Conservation (phyloP, 1,140 invertebrate species). For the Arctopsyche grandis region DNA sequence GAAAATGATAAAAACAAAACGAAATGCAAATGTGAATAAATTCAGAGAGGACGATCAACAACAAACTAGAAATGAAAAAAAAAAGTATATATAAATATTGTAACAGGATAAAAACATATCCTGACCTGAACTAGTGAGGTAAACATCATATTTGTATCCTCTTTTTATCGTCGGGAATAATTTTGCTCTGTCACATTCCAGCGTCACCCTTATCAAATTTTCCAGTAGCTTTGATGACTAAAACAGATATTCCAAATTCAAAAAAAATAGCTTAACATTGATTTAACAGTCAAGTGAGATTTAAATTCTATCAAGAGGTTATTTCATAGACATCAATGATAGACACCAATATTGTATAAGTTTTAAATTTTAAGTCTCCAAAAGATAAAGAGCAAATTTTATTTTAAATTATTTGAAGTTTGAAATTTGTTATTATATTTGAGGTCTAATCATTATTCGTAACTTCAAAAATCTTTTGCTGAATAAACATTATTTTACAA, state of each 20-base stretch:
- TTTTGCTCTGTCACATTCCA: slow-evolving; percentile 80
- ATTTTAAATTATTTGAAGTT: too few relatives aligned
- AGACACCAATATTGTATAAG: too few relatives aligned
- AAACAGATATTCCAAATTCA: slow-evolving; percentile 56
- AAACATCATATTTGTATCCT: slow-evolving; percentile 84
- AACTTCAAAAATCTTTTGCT: too few relatives aligned
- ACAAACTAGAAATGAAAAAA: slow-evolving; percentile 26
- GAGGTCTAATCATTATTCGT: too few relatives aligned
- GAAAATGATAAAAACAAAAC: slow-evolving; percentile 8
- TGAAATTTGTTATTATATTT: too few relatives aligned
- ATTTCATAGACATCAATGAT: too few relatives aligned
- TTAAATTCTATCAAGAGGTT: too few relatives aligned
- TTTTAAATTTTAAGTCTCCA: too few relatives aligned
- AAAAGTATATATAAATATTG: slow-evolving; percentile 9
- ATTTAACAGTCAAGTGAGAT: slow-evolving; percentile 4
- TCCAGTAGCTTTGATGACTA: slow-evolving; percentile 76
- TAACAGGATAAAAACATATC: slow-evolving; percentile 45
- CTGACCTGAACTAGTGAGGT: slow-evolving; percentile 87
- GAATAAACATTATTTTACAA: too few relatives aligned
- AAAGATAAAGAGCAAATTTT: too few relatives aligned
- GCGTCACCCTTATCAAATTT: slow-evolving; percentile 75
- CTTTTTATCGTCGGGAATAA: slow-evolving; percentile 84
- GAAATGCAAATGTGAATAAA: slow-evolving; percentile 23
- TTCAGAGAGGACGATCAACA: slow-evolving; percentile 1
- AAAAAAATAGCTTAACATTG: neutral